These are phyloP conservation scores for Gymnothorax javanicus DNA, from an alignment of 2,797 vertebrate species.

Conservation along the genomic window DNA sequence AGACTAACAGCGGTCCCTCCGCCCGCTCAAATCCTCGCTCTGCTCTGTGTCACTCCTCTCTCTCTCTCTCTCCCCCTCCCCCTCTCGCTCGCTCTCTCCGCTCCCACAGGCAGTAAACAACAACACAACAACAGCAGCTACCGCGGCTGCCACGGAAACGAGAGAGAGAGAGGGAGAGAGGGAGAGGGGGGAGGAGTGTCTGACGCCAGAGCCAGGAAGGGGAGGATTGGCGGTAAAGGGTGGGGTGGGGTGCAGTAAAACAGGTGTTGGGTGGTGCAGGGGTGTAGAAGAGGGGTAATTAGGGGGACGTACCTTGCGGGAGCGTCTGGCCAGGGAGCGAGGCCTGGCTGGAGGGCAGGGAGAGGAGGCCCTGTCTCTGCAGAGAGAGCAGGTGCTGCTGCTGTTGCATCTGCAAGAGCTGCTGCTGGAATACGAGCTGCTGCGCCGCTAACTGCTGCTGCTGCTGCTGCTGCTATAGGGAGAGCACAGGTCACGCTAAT, in stretches of 20 bases:
- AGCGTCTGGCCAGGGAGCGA: constrained; percentile 78
- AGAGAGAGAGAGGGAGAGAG: constrained; percentile 8
- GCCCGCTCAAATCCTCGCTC: neutral
- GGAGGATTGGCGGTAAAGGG: neutral
- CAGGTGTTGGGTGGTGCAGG: neutral
- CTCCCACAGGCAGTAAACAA: constrained; percentile 32
- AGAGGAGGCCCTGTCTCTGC: constrained; percentile 81
- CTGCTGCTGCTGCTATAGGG: constrained; percentile 48
- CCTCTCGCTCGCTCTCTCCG: neutral
- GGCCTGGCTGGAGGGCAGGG: constrained; percentile 78
- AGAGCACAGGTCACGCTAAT: no score
- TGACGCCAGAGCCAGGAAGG: neutral
- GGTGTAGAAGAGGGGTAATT: neutral
- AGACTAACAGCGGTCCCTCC: neutral
- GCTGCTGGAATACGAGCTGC: constrained; percentile 91
- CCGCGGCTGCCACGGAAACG: neutral
- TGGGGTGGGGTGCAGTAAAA: neutral
- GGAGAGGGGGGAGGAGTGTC: neutral
- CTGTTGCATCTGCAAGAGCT: constrained; percentile 88
- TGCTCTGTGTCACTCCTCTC: neutral
- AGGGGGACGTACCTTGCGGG: constrained; percentile 76
- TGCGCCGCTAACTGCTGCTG: constrained; percentile 83
- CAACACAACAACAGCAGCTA: constrained; percentile 14
- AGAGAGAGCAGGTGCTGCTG: constrained; percentile 83
- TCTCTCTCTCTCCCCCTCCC: constrained; percentile 1